phyloP scores from a whole-genome alignment of 2,797 vertebrate species.

The Graptemys geographica region DNA sequence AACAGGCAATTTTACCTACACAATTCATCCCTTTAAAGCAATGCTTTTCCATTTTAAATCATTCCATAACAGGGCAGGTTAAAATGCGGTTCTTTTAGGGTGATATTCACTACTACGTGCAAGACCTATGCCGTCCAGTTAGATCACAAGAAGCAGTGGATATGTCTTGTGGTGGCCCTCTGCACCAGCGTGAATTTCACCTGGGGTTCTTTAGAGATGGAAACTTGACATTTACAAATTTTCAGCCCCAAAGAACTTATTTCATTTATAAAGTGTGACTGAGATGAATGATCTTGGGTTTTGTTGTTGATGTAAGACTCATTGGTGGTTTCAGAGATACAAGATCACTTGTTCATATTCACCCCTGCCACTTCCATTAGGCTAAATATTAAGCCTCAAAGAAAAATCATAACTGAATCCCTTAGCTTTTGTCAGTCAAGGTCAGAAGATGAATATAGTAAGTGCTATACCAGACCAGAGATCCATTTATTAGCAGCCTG shows the following conservation, averaged over 20 bases:
- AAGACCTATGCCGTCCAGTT: conserved; percentile 17
- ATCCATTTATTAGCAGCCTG: background rate
- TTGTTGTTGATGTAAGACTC: background rate
- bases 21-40: conserved; percentile 62
- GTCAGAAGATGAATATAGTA: background rate
- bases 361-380: background rate
- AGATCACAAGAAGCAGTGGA: background rate
- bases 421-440: background rate
- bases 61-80: conserved; percentile 40
- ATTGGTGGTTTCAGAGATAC: background rate
- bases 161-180: background rate
- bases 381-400: background rate
- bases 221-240: background rate
- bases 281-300: background rate
- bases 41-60: conserved; percentile 65
- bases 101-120: conserved; percentile 55
- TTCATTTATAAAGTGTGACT: background rate
- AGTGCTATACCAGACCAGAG: background rate
- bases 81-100: conserved; percentile 49
- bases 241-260: background rate
- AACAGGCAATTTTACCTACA: conserved; percentile 28
- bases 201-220: background rate
- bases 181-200: background rate
- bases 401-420: conserved; percentile 6
- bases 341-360: background rate